Evolutionary conservation across 2,888 invertebrate genomes (phyloP).

Genomic region (Pristionchus fissidentatus): DNA sequence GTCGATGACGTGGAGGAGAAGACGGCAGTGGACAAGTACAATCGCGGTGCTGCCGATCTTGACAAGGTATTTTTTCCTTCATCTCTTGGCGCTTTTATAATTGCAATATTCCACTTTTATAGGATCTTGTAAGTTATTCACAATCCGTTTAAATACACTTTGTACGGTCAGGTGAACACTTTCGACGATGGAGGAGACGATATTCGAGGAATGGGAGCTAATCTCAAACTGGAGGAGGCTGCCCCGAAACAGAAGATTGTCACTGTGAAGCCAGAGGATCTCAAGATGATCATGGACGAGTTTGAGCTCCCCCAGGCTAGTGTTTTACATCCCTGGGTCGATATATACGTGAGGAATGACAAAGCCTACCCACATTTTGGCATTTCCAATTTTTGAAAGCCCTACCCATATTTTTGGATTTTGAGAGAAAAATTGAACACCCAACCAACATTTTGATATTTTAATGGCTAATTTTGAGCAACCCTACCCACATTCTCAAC

Average conservation of each 20-base stretch:
- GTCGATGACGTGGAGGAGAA: constrained; percentile 57
- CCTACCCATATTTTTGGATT: too few relatives aligned
- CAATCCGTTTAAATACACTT: not conserved
- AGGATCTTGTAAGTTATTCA: not conserved
- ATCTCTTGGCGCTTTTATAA: not conserved
- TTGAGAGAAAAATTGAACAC: too few relatives aligned
- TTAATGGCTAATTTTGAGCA: too few relatives aligned
- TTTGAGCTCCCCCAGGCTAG: constrained; percentile 58
- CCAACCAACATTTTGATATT: too few relatives aligned
- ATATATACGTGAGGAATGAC: too few relatives aligned
- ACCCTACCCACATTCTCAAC: too few relatives aligned
- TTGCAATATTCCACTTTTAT: not conserved
- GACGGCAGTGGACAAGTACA: constrained; percentile 62
- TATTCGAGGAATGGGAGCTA: not conserved
- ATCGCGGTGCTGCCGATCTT: constrained; percentile 67
- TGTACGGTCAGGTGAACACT: constrained; percentile 20
- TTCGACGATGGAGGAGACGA: constrained; percentile 25
- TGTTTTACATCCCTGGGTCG: too few relatives aligned
- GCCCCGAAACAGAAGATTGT: constrained; percentile 52
- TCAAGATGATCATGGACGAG: constrained; percentile 64
- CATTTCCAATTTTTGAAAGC: too few relatives aligned
- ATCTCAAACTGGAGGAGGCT: constrained; percentile 26
- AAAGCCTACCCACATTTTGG: too few relatives aligned
- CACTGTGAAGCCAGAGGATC: constrained; percentile 63
- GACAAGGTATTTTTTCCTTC: too few relatives aligned